A percentile compares a stretch with the other conserved stretches of the same genome.
Evolutionary conservation across 2,797 vertebrate genomes (phyloP).

Genomic region (Dallia pectoralis): DNA sequence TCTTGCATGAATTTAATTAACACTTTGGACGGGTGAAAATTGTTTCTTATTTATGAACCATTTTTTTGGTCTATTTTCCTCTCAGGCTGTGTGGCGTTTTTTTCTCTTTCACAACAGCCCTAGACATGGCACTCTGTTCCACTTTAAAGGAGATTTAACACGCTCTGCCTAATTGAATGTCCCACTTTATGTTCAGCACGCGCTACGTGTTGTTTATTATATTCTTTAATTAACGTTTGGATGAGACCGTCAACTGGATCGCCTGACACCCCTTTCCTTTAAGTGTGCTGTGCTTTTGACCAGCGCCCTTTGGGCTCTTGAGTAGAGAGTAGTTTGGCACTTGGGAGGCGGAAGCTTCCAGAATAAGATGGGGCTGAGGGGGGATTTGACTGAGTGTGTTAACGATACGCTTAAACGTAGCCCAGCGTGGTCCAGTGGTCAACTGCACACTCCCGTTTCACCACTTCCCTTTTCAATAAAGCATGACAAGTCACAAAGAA

Average conservation of each 20-base stretch:
- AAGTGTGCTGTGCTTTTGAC: too few relatives aligned
- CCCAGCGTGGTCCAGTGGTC: too few relatives aligned
- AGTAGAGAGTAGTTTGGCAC: too few relatives aligned
- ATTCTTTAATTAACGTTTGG: not conserved
- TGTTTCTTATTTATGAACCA: slow-evolving; percentile 54
- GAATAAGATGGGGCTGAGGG: not conserved
- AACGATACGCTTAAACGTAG: slow-evolving; percentile 3
- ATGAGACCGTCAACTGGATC: too few relatives aligned
- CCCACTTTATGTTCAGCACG: not conserved
- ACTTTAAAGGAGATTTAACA: not conserved
- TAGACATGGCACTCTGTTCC: not conserved
- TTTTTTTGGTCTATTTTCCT: slow-evolving; percentile 32
- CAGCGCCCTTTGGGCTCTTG: too few relatives aligned
- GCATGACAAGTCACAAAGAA: too few relatives aligned
- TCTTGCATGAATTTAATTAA: slow-evolving; percentile 53
- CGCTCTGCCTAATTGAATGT: not conserved
- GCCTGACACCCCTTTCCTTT: too few relatives aligned
- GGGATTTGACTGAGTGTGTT: slow-evolving; percentile 26
- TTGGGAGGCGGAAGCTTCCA: too few relatives aligned
- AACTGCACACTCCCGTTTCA: too few relatives aligned
- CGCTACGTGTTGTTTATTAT: too few relatives aligned
- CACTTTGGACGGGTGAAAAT: slow-evolving; percentile 43
- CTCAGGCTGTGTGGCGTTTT: slow-evolving; percentile 4
- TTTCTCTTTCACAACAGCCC: slow-evolving; percentile 1
- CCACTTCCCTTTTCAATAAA: too few relatives aligned